Evolutionary conservation across 2,888 invertebrate species (phyloP), one percentile per base, ranked within the genome.

Genomic region (Brachylomia viminalis): DNA sequence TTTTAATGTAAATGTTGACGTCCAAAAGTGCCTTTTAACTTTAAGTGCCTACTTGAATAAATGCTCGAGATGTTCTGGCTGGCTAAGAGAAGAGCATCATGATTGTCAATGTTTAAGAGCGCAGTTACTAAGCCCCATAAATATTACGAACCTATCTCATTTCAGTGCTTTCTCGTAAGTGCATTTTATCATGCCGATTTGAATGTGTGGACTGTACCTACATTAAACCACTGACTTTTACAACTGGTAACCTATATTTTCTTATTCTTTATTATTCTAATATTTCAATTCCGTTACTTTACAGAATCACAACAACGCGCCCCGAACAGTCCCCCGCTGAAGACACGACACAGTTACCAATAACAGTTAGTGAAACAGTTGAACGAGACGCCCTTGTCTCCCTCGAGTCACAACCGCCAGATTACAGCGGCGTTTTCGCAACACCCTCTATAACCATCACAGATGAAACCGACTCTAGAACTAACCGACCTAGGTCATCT

Each of bases 291-390:
- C n/a, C 17, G 1, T 45, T 89, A 17, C 45, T 47, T 62, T 88
- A 11, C 92, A 96, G 96, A 86, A 95, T 96, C 82, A 95, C 95
- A 75, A 91, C 95, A 68, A 78, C 90, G 11, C 95, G 95, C 23
- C 79, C 92, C 0, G 93, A 93, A 2, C 85, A 86, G n/a, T 59
- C 85, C 2, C 86, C 88, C 8, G 84, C 84, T 0, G 95, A 94
- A 80, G 95, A 95, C 59, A 89, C 92, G 79, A 89, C 94, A 65
- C 95, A 94, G 80, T 88, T 95, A 10, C 95, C 96, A 30, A 95
- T 95, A 90, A 95, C 96, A 30, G 82, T 96, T 1, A 96, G 96
- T 92, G 96, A 95, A 76, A 92, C 92, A 6, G 94, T 96, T 6
- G 95, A 95, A 77, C 90, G 94, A 3, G 93, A 92, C n/a, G 30